phyloP scores from a whole-genome alignment of 1,140 invertebrate species.

The Macrostomum lignano region DNA sequence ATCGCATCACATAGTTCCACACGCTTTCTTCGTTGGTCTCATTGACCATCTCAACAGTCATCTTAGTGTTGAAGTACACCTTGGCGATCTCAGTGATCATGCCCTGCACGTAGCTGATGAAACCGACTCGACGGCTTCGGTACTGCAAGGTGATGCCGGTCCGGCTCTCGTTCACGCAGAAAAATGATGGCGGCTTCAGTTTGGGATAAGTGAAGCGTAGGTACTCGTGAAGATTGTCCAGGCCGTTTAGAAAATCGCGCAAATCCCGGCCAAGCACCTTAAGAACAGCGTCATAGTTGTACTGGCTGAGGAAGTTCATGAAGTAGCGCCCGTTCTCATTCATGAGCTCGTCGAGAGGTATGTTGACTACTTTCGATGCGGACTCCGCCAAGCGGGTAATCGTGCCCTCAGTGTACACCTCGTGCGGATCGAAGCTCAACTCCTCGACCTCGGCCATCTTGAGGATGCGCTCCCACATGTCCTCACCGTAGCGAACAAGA shows the following conservation, averaged over 20 bases:
- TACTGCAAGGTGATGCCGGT: slow-evolving; percentile 55
- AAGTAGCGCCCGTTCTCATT: slow-evolving; percentile 57
- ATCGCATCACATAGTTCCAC: too few relatives aligned
- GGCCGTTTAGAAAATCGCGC: slow-evolving; percentile 54
- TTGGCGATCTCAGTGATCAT: slow-evolving; percentile 49
- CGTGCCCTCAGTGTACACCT: slow-evolving; percentile 50
- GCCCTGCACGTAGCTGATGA: slow-evolving; percentile 53
- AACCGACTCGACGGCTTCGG: slow-evolving; percentile 35
- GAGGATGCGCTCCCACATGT: slow-evolving; percentile 43
- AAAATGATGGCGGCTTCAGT: slow-evolving; percentile 64
- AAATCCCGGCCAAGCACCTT: slow-evolving; percentile 48
- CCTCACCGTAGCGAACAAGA: slow-evolving; percentile 47
- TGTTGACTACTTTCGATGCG: slow-evolving; percentile 12
- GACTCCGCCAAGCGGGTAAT: slow-evolving; percentile 44
- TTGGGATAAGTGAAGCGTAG: slow-evolving; percentile 62
- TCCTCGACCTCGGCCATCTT: slow-evolving; percentile 47
- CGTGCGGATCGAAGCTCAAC: slow-evolving; percentile 45
- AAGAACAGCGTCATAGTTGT: slow-evolving; percentile 53
- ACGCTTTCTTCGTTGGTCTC: too few relatives aligned
- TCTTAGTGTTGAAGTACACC: slow-evolving; percentile 48
- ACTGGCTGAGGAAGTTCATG: slow-evolving; percentile 52
- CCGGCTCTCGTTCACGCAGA: slow-evolving; percentile 44
- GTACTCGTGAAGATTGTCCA: slow-evolving; percentile 60
- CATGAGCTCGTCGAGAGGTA: slow-evolving; percentile 13
- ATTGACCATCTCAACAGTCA: slow-evolving; percentile 73